A percentile compares a stretch with the other conserved stretches of the same genome.
These are phyloP conservation scores for Eupeodes luniger DNA, from an alignment of 2,888 invertebrate genomes.

Conservation along the genomic window DNA sequence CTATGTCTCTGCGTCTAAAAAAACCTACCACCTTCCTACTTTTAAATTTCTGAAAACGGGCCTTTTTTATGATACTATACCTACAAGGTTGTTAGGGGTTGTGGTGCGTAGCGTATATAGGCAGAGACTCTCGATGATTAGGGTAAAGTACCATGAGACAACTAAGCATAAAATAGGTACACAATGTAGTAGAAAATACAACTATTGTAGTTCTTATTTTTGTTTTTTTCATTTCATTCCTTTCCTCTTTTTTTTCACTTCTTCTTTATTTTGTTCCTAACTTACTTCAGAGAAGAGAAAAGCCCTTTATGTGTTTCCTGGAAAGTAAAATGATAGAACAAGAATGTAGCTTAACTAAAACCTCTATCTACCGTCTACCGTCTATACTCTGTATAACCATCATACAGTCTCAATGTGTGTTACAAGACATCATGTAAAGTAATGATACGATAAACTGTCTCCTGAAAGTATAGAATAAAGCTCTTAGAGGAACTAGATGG, in stretches of 20 bases:
- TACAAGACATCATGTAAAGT: constrained; percentile 36
- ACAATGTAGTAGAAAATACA: constrained; percentile 53
- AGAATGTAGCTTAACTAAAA: constrained; percentile 9
- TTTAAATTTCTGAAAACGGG: too few relatives aligned
- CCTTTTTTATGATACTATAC: too few relatives aligned
- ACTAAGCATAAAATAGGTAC: constrained; percentile 53
- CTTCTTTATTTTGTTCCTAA: neutral
- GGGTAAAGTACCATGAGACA: constrained; percentile 17
- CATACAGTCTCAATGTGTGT: constrained; percentile 16
- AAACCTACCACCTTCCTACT: too few relatives aligned
- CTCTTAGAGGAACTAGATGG: neutral
- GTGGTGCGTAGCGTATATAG: neutral
- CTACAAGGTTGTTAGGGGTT: neutral
- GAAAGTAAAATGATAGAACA: constrained; percentile 8
- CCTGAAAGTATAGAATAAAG: constrained; percentile 39
- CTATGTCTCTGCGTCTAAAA: too few relatives aligned
- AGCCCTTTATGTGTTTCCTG: constrained; percentile 13
- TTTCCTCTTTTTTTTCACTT: neutral
- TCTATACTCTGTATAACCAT: too few relatives aligned
- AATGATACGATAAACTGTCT: constrained; percentile 53
- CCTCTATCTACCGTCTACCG: too few relatives aligned
- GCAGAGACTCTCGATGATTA: constrained; percentile 44
- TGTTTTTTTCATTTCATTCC: neutral
- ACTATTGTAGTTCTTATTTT: constrained; percentile 41
- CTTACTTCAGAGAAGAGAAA: neutral